These are phyloP conservation scores for Lacerta agilis DNA, from an alignment of 2,797 vertebrate genomes.

Conservation along the genomic window DNA sequence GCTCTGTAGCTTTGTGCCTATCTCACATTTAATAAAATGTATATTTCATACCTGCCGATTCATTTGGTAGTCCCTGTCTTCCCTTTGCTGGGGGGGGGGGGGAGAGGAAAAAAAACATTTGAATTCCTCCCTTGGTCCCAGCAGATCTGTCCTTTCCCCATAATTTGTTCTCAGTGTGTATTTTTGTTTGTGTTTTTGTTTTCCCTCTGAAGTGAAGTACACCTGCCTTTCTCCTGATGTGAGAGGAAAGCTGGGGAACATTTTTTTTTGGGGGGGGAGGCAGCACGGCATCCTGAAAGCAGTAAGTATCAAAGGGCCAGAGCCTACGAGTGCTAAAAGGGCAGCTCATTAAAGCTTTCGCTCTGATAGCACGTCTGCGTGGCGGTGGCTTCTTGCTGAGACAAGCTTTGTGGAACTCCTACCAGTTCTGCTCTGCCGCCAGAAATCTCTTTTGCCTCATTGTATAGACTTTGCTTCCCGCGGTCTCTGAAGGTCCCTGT, in stretches of 20 bases:
- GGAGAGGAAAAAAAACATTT: not conserved
- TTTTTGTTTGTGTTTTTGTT: not conserved
- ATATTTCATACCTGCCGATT: not conserved
- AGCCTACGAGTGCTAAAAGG: slow-evolving; percentile 21
- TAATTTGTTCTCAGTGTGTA: slow-evolving; percentile 6
- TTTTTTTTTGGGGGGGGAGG: not conserved
- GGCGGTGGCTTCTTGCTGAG: slow-evolving; percentile 29
- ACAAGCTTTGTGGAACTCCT: slow-evolving; percentile 13
- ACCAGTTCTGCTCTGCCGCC: slow-evolving; percentile 28
- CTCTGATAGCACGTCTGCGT: slow-evolving; percentile 29
- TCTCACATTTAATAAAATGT: not conserved
- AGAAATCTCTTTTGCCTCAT: slow-evolving; percentile 30
- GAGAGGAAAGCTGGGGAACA: not conserved
- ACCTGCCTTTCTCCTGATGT: slow-evolving; percentile 23
- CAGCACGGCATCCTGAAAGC: slow-evolving; percentile 14
- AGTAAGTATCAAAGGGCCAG: slow-evolving; percentile 12
- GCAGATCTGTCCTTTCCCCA: not conserved
- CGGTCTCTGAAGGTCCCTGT: not conserved
- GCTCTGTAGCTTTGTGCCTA: not conserved
- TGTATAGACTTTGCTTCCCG: not conserved
- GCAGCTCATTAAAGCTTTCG: slow-evolving; percentile 52
- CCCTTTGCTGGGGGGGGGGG: not conserved
- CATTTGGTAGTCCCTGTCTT: not conserved
- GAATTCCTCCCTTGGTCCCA: not conserved
- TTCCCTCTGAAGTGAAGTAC: slow-evolving; percentile 5